A percentile compares a stretch with the other conserved stretches of the same genome.
Evolutionary conservation across 1,140 invertebrate genomes (phyloP).

Genomic region (Caenorhabditis tropicalis): DNA sequence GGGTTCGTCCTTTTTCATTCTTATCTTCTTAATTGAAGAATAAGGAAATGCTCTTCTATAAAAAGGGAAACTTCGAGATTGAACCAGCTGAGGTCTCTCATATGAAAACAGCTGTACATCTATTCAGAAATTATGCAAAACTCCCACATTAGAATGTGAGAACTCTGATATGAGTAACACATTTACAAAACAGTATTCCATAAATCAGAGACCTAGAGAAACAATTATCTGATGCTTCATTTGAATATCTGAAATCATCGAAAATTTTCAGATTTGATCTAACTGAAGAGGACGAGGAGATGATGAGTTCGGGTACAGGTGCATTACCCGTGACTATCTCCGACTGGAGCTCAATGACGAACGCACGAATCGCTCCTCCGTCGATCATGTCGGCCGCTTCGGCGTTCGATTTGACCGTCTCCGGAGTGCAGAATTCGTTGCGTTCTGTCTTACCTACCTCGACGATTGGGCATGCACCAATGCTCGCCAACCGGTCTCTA

Average conservation of each 20-base stretch:
- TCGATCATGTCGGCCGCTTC: constrained; percentile 38
- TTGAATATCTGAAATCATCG: not conserved
- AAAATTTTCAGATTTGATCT: constrained; percentile 16
- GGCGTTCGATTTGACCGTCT: constrained; percentile 26
- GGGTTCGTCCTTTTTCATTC: not conserved
- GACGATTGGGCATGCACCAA: constrained; percentile 42
- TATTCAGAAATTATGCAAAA: too few relatives aligned
- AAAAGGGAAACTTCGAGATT: not conserved
- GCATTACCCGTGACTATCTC: constrained; percentile 39
- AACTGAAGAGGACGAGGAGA: constrained; percentile 42
- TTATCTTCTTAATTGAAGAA: not conserved
- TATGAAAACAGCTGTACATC: too few relatives aligned
- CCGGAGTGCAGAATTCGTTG: constrained; percentile 34
- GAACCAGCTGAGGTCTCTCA: too few relatives aligned
- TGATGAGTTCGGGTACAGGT: constrained; percentile 39
- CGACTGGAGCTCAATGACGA: constrained; percentile 20
- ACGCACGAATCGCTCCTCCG: constrained; percentile 23
- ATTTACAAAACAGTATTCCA: too few relatives aligned
- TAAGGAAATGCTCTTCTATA: not conserved
- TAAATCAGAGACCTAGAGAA: too few relatives aligned
- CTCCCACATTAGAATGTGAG: too few relatives aligned
- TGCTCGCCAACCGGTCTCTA: constrained; percentile 42
- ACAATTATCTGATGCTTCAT: not conserved
- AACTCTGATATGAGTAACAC: too few relatives aligned
- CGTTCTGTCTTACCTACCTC: constrained; percentile 40